phyloP scores from a whole-genome alignment of 1,140 invertebrate genomes.

The Dysdera silvatica region DNA sequence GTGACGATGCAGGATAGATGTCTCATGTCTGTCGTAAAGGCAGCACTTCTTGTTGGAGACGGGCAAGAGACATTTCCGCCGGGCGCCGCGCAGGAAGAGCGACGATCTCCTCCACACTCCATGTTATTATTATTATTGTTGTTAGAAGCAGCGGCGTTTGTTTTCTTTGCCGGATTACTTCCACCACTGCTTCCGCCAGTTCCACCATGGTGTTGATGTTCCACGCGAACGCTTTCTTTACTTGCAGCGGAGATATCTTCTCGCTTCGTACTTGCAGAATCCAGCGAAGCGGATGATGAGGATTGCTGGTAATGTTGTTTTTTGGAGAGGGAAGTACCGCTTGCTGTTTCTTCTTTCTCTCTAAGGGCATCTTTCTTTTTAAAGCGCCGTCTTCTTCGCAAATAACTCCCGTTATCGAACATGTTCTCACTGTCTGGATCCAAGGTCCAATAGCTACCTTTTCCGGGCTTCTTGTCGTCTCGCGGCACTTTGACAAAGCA shows the following conservation, averaged over 20 bases:
- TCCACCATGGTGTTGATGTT: too few species aligned
- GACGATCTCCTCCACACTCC: conserved; percentile 6
- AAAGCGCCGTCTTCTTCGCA: conserved; percentile 80
- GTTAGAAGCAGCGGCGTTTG: conserved; percentile 11
- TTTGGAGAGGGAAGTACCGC: conserved; percentile 17
- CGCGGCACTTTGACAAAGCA: conserved; percentile 93
- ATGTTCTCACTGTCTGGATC: conserved; percentile 95
- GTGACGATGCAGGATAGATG: conserved; percentile 7
- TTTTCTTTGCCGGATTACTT: conserved; percentile 15
- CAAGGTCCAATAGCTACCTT: conserved; percentile 95
- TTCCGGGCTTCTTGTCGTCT: conserved; percentile 89
- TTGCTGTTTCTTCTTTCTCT: conserved; percentile 61
- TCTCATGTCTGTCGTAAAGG: too few species aligned
- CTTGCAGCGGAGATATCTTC: conserved; percentile 21
- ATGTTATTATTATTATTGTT: conserved; percentile 14
- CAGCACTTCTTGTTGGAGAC: too few species aligned
- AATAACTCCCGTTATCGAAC: conserved; percentile 96
- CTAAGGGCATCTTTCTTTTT: conserved; percentile 89
- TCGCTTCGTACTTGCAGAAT: too few species aligned
- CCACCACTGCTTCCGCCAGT: background rate
- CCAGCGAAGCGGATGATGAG: too few species aligned
- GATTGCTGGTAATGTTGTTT: conserved; percentile 8
- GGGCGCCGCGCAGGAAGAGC: conserved; percentile 10
- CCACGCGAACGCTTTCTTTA: conserved; percentile 15
- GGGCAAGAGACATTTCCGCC: conserved; percentile 4